Percentiles rank a stretch among this genome's conserved stretches.
phyloP scores from a whole-genome alignment of 2,888 invertebrate species.

The Tinea trinotella region DNA sequence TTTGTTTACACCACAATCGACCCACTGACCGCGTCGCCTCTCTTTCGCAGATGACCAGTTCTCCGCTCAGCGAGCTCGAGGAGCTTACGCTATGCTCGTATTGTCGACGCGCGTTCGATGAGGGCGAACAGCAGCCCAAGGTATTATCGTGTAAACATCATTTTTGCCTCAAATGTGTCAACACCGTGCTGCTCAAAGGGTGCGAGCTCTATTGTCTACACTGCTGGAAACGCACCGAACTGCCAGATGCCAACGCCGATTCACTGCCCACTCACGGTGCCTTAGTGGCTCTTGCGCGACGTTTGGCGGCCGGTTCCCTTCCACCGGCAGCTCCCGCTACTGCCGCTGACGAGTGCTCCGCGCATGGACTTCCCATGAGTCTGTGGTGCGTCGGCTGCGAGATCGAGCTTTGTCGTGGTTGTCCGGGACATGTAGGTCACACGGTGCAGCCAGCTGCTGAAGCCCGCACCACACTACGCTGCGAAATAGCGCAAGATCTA shows the following conservation, averaged over 20 bases:
- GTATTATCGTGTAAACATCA: slow-evolving; percentile 83
- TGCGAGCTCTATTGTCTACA: slow-evolving; percentile 79
- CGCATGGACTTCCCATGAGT: slow-evolving; percentile 80
- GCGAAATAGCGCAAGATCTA: slow-evolving; percentile 72
- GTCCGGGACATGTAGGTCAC: slow-evolving; percentile 77
- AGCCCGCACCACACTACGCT: slow-evolving; percentile 77
- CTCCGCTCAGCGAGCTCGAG: slow-evolving; percentile 78
- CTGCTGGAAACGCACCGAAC: slow-evolving; percentile 82
- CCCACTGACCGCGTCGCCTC: neutral
- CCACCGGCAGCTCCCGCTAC: slow-evolving; percentile 24
- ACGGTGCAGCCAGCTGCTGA: slow-evolving; percentile 78
- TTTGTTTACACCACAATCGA: slow-evolving; percentile 10
- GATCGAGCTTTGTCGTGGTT: slow-evolving; percentile 76
- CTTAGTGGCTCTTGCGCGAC: slow-evolving; percentile 74
- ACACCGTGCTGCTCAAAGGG: slow-evolving; percentile 77
- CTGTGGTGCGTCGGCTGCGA: slow-evolving; percentile 80
- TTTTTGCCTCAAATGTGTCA: slow-evolving; percentile 83
- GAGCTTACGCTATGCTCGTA: slow-evolving; percentile 82
- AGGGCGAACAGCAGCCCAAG: slow-evolving; percentile 80
- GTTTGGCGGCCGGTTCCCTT: slow-evolving; percentile 27
- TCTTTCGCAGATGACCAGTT: slow-evolving; percentile 67
- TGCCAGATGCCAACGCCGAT: slow-evolving; percentile 77
- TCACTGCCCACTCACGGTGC: slow-evolving; percentile 79
- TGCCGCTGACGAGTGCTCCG: slow-evolving; percentile 76
- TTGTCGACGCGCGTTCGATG: slow-evolving; percentile 83